A percentile compares a stretch with the other conserved stretches of the same genome.
Conservation (phyloP, 2,113 vertebrate genomes). For the Excalfactoria chinensis region DNA sequence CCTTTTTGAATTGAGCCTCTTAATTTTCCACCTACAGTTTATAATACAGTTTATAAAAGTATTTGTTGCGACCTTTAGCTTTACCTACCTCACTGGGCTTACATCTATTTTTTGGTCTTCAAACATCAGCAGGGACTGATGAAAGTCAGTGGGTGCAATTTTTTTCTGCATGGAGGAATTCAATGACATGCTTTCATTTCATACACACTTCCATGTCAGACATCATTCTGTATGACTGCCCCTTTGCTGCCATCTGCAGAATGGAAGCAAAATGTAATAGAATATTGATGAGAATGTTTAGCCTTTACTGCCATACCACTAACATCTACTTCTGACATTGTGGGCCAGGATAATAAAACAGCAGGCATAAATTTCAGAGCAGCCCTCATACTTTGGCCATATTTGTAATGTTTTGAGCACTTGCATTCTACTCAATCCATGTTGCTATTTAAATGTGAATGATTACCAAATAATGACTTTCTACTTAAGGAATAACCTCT, state of each 20-base stretch:
- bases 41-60: background rate
- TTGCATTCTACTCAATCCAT: conserved; percentile 6
- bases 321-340: background rate
- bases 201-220: background rate
- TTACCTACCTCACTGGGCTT: background rate
- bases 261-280: background rate
- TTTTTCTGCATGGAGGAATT: too few species aligned
- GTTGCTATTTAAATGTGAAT: conserved; percentile 65
- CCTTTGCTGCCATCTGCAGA: background rate
- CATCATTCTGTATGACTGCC: background rate
- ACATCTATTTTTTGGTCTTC: background rate
- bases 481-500: conserved; percentile 24
- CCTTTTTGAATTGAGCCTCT: background rate
- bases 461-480: conserved; percentile 51
- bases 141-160: background rate
- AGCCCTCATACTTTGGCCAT: background rate
- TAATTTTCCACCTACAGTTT: background rate
- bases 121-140: background rate
- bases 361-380: too few species aligned
- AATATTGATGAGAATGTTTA: background rate
- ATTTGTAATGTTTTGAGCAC: background rate
- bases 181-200: too few species aligned
- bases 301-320: background rate
- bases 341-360: background rate
- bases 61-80: background rate